Evolutionary conservation across 2,113 vertebrate genomes (phyloP), one percentile per base, ranked within the genome.

Genomic region (Thalassoma bifasciatum): DNA sequence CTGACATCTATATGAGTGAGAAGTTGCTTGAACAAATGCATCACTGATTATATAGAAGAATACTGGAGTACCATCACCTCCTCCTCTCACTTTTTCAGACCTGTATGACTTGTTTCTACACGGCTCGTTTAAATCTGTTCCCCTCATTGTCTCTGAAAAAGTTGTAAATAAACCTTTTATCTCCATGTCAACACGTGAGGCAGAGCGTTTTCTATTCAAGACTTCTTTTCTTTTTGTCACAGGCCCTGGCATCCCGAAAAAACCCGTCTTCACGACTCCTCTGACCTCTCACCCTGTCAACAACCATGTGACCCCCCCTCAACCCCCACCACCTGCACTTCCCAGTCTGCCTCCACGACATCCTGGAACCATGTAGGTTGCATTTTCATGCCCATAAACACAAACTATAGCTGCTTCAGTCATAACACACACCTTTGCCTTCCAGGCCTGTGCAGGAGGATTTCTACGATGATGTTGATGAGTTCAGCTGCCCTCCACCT

Each of bases 271-370:
- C 14, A 57, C 82, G 2, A 50, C 76, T 1, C 79, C 82, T 22
- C 78, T 77, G 10, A 58, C 85, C 5, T 83, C 92, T 23, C 86
- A 92, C 76, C 81, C 1, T 61, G 85, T 65, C 79, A 16, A 76
- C 64, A 79, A 10, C 37, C 92, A 91, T 0, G n/a, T 69, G 2
- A 38, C 87, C 12, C 84, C 82, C 0, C 14, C 82, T 34, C 75
- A 81, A 26, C 61, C 91, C 16, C 78, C 92, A 57, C 70, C 75
- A 4, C 77, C 90, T 0, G 38, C 66, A 1, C 46, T 88, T 53
- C 96, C 96, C 11, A 93, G 73, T 70, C 91, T 99, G 50, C 98
- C 96, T 22, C 96, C 95, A 24, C 93, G 96, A 74, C 95, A 89
- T 38, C 70, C 87, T n/a, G 91, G 72, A 71, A 30, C 79, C 61